Percentiles rank a stretch among this genome's conserved stretches.
Evolutionary conservation across 2,113 vertebrate genomes (phyloP).

Genomic region (Xiphophorus maculatus): DNA sequence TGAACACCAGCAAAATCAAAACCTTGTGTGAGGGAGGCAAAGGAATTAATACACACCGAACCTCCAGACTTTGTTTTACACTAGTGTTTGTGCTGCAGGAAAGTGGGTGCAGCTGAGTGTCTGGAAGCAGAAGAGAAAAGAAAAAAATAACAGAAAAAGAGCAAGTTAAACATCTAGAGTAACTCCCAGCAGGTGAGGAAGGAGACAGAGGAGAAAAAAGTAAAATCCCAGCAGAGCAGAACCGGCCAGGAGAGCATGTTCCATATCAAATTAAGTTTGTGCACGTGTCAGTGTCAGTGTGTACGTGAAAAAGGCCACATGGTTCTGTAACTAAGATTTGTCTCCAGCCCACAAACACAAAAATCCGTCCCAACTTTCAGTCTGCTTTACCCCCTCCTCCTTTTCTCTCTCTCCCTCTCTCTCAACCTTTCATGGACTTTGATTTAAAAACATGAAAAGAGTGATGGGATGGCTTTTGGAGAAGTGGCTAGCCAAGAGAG

Average conservation of each 20-base stretch:
- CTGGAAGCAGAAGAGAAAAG: slow-evolving; percentile 15
- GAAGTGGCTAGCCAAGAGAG: slow-evolving; percentile 59
- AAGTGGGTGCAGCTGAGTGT: slow-evolving; percentile 26
- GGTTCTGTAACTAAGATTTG: slow-evolving; percentile 53
- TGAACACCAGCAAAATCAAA: slow-evolving; percentile 54
- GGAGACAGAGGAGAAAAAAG: slow-evolving; percentile 48
- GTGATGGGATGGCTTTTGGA: slow-evolving; percentile 60
- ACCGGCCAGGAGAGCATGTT: slow-evolving; percentile 61
- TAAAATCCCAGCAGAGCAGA: slow-evolving; percentile 55
- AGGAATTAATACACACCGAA: slow-evolving; percentile 43
- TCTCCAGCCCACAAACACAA: slow-evolving; percentile 64
- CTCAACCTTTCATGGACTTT: slow-evolving; percentile 60
- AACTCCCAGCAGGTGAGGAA: slow-evolving; percentile 65
- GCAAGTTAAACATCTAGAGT: slow-evolving; percentile 52
- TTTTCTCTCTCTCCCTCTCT: slow-evolving; percentile 15
- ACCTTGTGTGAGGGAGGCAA: slow-evolving; percentile 27
- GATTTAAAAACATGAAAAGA: slow-evolving; percentile 71
- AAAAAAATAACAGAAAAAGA: slow-evolving; percentile 7
- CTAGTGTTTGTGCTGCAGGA: slow-evolving; percentile 22
- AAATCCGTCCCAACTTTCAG: slow-evolving; percentile 50
- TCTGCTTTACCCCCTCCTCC: not conserved
- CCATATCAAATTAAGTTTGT: slow-evolving; percentile 56
- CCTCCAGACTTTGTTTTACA: slow-evolving; percentile 32
- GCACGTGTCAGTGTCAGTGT: slow-evolving; percentile 11
- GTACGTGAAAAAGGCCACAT: slow-evolving; percentile 35